Base-by-base conservation (phyloP, 2,113 vertebrate species). In the Turnix velox region DNA sequence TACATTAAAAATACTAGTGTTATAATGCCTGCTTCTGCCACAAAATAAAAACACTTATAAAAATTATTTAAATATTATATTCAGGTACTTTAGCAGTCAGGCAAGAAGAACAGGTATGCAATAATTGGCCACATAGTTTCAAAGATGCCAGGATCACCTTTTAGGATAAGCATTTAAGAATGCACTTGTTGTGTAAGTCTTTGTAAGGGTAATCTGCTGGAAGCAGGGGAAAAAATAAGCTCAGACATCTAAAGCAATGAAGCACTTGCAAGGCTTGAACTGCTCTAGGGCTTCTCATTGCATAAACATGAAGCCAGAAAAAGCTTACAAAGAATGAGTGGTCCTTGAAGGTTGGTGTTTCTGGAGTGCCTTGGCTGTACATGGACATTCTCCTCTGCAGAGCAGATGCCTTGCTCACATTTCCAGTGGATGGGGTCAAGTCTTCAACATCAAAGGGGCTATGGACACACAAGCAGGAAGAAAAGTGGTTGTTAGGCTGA, bases 381-480 rank as follows among this genome's bases (percentile, higher is more conserved):
- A 99, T 96, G 14, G 99, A 99, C 97, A 99, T 98, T 90, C 99
- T 98, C 94, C 99, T 98, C 95, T 99, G 99, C 33, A 99, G 98
- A 68, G 98, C 99, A 6, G 98, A 97, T 18, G 98, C 97, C 97
- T 99, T 99, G 97, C 97, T 99, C 84, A 99, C 97, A 11, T 98
- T 98, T 30, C 98, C 97, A 1, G 99, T 97, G 1, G 99, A 99
- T 4, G 99, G 97, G 40, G 98, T 99, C 96, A 98, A 75, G 77
- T 99, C 99, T 97, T 99, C 99, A 45, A 99, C 98, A 31, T 99
- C 99, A 81, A 99, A 99, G 19, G 99, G 99, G 88, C 99, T 99
- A 94, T 0, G 25, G 94, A 82, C 48, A 94, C 66, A 96, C 39
- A 52, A 59, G 61, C 31, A 71, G 61, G 8, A 14, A 25, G 61